Conservation (phyloP, 2,888 invertebrate species). For the Serrognathus titanus region DNA sequence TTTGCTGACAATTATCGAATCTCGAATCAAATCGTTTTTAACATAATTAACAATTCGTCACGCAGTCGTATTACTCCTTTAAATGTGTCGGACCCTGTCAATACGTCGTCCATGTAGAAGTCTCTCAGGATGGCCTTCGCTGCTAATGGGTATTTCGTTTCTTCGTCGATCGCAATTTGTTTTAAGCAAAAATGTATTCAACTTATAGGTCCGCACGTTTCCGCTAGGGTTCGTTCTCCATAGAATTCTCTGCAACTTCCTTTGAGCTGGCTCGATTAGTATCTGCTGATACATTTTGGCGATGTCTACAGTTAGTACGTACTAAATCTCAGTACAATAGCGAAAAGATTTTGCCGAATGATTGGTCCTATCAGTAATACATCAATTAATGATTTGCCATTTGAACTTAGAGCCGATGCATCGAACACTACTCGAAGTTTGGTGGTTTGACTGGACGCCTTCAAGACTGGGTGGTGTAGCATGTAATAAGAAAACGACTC, state of each 20-base stretch:
- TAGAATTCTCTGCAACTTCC: neutral
- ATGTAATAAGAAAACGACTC: slow-evolving; percentile 4
- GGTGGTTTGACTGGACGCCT: slow-evolving; percentile 17
- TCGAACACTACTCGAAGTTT: slow-evolving; percentile 21
- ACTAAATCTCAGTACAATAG: slow-evolving; percentile 1
- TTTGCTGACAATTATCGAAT: neutral
- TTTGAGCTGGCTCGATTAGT: neutral
- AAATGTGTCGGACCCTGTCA: neutral
- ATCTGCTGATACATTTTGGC: neutral
- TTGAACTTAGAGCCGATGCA: slow-evolving; percentile 13
- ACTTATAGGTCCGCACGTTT: neutral
- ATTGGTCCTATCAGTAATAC: slow-evolving; percentile 13
- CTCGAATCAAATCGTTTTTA: neutral
- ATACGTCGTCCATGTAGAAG: neutral
- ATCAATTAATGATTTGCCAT: slow-evolving; percentile 17
- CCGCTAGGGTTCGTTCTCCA: neutral
- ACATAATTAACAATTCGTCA: neutral
- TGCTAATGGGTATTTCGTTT: neutral
- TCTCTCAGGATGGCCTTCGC: neutral
- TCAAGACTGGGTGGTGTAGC: slow-evolving; percentile 18
- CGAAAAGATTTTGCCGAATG: slow-evolving; percentile 15
- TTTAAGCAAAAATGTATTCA: neutral
- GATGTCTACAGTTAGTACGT: neutral
- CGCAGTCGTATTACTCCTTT: neutral
- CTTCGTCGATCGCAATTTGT: neutral